phyloP scores from a whole-genome alignment of 2,113 vertebrate genomes.

The Vanacampus margaritifer region DNA sequence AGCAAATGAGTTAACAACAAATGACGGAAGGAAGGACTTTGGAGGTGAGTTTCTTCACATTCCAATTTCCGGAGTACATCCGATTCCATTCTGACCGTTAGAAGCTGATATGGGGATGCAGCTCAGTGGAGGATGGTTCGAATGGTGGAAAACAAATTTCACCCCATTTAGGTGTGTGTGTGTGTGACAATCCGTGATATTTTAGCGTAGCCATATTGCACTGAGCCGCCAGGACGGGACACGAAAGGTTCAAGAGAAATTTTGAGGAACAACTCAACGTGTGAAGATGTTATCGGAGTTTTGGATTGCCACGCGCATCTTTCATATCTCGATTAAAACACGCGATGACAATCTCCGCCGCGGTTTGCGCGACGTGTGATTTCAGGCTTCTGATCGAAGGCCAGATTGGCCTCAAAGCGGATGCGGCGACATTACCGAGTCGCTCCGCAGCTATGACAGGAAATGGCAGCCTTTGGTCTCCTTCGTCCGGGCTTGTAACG shows the following conservation, averaged over 20 bases:
- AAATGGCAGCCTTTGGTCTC: constrained; percentile 27
- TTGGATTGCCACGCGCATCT: constrained; percentile 38
- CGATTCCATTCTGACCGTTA: no score
- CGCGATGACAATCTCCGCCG: neutral
- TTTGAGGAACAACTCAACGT: neutral
- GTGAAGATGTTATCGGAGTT: constrained; percentile 40
- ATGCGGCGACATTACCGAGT: constrained; percentile 32
- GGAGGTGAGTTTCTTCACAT: no score
- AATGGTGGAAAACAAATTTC: no score
- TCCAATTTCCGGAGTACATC: no score
- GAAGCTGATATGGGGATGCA: no score
- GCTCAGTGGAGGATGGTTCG: no score
- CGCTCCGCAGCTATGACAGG: constrained; percentile 33
- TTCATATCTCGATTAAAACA: constrained; percentile 7
- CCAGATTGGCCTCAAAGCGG: constrained; percentile 26
- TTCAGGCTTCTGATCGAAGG: constrained; percentile 34
- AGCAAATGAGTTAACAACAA: no score
- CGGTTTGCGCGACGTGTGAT: constrained; percentile 36
- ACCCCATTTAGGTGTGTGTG: no score
- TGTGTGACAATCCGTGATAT: no score
- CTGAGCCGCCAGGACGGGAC: neutral
- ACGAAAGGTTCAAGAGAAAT: neutral
- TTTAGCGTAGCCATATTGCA: neutral
- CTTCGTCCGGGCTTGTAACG: constrained; percentile 53
- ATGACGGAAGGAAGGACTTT: no score